Evolutionary conservation across 2,113 vertebrate genomes (phyloP), one percentile per base, ranked within the genome.

Genomic region (Nesoenas mayeri): DNA sequence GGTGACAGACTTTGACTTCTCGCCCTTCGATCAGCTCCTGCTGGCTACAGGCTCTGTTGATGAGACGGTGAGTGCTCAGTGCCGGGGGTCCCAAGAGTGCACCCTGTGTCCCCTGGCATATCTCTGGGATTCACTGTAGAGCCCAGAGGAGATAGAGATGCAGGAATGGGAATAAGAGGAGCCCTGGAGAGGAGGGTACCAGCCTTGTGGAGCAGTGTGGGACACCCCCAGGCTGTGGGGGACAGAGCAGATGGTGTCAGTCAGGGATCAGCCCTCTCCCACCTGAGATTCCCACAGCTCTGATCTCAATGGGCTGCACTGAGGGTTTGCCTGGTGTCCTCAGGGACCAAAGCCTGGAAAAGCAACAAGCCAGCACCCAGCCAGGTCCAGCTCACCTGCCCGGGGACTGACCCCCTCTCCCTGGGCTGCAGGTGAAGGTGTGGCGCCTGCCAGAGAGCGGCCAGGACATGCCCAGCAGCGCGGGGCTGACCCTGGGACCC

Each of bases 1-100:
- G 84, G 97, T 99, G 95, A 99, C 98, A 0, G 99, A 99, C 92
- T 98, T 99, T 96, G 99, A 99, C 97, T 99, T 99, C 91, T 99
- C 99, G 1, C 99, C 99, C 13, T 99, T 99, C 10, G 99, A 99
- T 84, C 99, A 99, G 75, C 91, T 96, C 83, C 97, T 99, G 51
- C 96, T 99, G 98, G 99, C 98, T 31, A 99, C 99, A 0, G 98
- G 98, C 94, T 99, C 99, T 6, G 97, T 94, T 2, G 99, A 99
- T 74, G 97, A 98, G 96, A 99, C 11, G 78, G 99, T 99, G 97
- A 98, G 98, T 96, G 31, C 25, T 75, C 1, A 0, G 29, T 22
- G 61, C 28, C 11, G 1, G n/a, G 40, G 13, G 15, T 22, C 26
- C 38, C 12, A 5, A 5, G 15, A 47, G 40, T 9, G 18, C 36